Evolutionary conservation across 2,888 invertebrate species (phyloP).

Genomic region (Vesta saturnalis): DNA sequence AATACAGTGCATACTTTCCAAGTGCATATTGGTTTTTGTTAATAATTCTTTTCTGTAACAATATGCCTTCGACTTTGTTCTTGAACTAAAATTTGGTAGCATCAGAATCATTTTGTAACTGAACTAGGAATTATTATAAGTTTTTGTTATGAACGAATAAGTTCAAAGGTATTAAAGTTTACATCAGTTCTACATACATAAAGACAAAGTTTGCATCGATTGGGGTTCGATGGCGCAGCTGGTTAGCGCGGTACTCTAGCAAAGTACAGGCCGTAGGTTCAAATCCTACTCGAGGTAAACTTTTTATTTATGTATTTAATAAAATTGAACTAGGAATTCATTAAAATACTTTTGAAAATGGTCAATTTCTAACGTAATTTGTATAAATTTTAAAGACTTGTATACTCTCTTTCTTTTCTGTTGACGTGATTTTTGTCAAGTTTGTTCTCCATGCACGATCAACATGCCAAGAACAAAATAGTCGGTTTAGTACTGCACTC

Average conservation of each 20-base stretch:
- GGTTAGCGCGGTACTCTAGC: too few relatives aligned
- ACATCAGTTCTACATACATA: too few relatives aligned
- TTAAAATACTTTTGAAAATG: not conserved
- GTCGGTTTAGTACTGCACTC: not conserved
- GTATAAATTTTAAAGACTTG: not conserved
- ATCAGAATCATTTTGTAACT: too few relatives aligned
- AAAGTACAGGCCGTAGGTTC: too few relatives aligned
- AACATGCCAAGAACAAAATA: too few relatives aligned
- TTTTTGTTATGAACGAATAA: too few relatives aligned
- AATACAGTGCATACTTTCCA: slow-evolving; percentile 1
- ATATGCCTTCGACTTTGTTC: not conserved
- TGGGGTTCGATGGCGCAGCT: too few relatives aligned
- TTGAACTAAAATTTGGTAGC: not conserved
- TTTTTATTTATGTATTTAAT: too few relatives aligned
- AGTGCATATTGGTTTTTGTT: not conserved
- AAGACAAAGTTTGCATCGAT: too few relatives aligned
- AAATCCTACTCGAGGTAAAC: too few relatives aligned
- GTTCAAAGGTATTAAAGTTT: too few relatives aligned
- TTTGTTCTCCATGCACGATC: not conserved
- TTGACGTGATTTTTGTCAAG: not conserved
- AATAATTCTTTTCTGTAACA: not conserved
- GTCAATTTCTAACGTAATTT: not conserved
- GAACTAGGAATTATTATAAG: too few relatives aligned
- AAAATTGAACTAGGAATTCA: not conserved
- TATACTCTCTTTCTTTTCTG: not conserved